A percentile compares a stretch with the other conserved stretches of the same genome.
Conservation (phyloP, 2,113 vertebrate species). For the Hippoglossus stenolepis region DNA sequence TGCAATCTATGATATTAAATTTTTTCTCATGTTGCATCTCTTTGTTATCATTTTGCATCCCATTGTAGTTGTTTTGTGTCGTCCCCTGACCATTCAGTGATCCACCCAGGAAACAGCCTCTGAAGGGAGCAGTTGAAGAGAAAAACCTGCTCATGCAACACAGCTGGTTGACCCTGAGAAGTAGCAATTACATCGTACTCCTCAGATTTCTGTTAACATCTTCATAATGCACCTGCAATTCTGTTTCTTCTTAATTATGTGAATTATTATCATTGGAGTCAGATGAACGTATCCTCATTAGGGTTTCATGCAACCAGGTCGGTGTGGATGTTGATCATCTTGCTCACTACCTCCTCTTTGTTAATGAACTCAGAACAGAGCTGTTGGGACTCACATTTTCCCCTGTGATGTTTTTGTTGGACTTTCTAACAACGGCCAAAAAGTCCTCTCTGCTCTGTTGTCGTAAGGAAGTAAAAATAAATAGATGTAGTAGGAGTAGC, state of each 20-base stretch:
- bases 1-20: not conserved
- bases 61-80: not conserved
- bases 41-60: not conserved
- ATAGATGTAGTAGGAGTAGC: not conserved
- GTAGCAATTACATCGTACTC: slow-evolving; percentile 12
- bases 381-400: slow-evolving; percentile 25
- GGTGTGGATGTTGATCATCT: slow-evolving; percentile 14
- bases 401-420: slow-evolving; percentile 31
- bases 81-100: not conserved
- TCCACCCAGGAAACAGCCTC: not conserved
- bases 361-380: slow-evolving; percentile 6
- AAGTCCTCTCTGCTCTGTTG: slow-evolving; percentile 8
- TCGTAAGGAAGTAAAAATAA: slow-evolving; percentile 23
- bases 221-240: slow-evolving; percentile 40
- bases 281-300: not conserved
- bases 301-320: slow-evolving; percentile 16
- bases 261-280: slow-evolving; percentile 8
- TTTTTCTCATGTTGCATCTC: not conserved
- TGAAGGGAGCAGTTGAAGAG: slow-evolving; percentile 8
- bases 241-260: slow-evolving; percentile 3
- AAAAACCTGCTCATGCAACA: slow-evolving; percentile 10
- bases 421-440: not conserved
- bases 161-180: slow-evolving; percentile 6
- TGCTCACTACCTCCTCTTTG: slow-evolving; percentile 6
- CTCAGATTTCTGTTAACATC: slow-evolving; percentile 40